Evolutionary conservation across 2,888 invertebrate species (phyloP).

Genomic region (Oithona nana): DNA sequence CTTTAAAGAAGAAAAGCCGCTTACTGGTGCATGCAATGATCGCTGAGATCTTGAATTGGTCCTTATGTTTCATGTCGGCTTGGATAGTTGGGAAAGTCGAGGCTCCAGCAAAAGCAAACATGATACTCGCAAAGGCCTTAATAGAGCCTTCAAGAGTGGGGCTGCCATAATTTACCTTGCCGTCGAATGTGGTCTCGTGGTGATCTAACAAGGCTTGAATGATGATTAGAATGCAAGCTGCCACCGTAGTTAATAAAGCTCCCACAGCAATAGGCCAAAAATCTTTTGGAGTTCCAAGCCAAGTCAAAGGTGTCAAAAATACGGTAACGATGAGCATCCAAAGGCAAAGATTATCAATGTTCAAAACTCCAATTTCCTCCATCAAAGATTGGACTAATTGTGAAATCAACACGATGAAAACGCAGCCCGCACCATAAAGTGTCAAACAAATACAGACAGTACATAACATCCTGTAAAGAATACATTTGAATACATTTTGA

Average conservation of each 20-base stretch:
- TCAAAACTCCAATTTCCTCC: slow-evolving; percentile 36
- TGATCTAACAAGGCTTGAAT: slow-evolving; percentile 40
- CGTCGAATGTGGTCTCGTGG: slow-evolving; percentile 20
- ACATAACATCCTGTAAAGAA: background rate
- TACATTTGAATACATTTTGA: background rate
- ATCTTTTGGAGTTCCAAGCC: slow-evolving; percentile 49
- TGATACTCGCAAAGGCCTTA: slow-evolving; percentile 42
- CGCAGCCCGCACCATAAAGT: slow-evolving; percentile 15
- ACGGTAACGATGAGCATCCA: slow-evolving; percentile 43
- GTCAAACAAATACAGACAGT: slow-evolving; percentile 17
- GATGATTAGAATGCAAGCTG: slow-evolving; percentile 43
- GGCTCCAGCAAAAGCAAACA: slow-evolving; percentile 52
- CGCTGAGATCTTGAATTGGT: slow-evolving; percentile 43
- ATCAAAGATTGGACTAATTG: slow-evolving; percentile 39
- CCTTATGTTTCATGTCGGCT: slow-evolving; percentile 49
- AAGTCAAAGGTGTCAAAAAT: slow-evolving; percentile 40
- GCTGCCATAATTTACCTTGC: background rate
- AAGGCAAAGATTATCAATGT: slow-evolving; percentile 37
- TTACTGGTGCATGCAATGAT: slow-evolving; percentile 41
- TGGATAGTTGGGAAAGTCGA: slow-evolving; percentile 58
- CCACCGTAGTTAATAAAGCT: slow-evolving; percentile 40
- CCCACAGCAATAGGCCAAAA: slow-evolving; percentile 46
- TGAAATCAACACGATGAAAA: slow-evolving; percentile 13
- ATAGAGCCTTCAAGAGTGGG: slow-evolving; percentile 4
- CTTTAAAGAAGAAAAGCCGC: no score